Percentiles rank a stretch among this genome's conserved stretches.
Conservation (phyloP, 2,113 vertebrate species). For the Entosphenus tridentatus region DNA sequence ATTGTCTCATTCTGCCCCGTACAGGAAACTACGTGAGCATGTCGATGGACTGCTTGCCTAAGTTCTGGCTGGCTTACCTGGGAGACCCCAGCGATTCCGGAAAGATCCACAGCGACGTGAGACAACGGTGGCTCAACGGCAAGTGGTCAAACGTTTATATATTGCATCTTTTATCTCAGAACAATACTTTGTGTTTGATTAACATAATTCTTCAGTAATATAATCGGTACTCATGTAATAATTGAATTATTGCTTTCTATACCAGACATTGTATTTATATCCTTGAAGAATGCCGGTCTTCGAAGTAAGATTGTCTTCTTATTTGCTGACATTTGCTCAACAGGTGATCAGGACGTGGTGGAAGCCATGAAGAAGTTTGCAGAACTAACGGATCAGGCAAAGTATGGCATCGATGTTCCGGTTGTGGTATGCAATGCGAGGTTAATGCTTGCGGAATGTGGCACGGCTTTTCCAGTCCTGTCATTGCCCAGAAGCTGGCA, state of each 20-base stretch:
- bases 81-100: conserved; percentile 44
- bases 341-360: conserved; percentile 28
- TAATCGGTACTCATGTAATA: too few relatives aligned
- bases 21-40: conserved; percentile 26
- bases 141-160: background rate
- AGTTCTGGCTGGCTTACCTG: conserved; percentile 37
- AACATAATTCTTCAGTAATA: too few relatives aligned
- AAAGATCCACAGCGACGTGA: conserved; percentile 36
- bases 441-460: background rate
- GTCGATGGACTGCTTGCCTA: conserved; percentile 25
- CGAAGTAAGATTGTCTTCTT: background rate
- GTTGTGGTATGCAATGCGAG: background rate
- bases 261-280: too few relatives aligned
- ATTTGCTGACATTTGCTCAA: background rate
- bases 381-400: conserved; percentile 33
- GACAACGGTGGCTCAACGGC: conserved; percentile 39
- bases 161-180: too few relatives aligned
- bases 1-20: background rate
- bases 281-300: too few relatives aligned
- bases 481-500: background rate
- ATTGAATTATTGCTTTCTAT: too few relatives aligned
- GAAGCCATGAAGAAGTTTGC: conserved; percentile 37
- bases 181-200: too few relatives aligned
- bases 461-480: background rate
- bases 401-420: conserved; percentile 16